phyloP scores from a whole-genome alignment of 2,113 vertebrate genomes.

The Noctilio leporinus region DNA sequence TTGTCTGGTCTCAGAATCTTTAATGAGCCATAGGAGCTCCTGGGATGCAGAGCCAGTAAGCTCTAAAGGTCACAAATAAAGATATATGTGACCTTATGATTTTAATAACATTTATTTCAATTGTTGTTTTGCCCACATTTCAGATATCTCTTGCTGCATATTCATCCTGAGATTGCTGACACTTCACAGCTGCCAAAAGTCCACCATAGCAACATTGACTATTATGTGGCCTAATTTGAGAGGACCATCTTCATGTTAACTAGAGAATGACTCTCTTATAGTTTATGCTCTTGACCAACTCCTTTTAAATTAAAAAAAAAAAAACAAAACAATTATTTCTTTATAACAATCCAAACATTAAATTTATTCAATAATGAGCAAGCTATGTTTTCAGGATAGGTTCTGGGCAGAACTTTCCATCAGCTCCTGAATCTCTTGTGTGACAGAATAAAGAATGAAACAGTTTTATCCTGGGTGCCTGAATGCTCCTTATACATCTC shows the following conservation, averaged over 20 bases:
- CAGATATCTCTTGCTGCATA: neutral
- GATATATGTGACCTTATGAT: neutral
- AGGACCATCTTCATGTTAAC: neutral
- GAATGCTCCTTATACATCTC: neutral
- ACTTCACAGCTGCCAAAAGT: neutral
- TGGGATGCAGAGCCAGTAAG: neutral
- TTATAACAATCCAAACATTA: neutral
- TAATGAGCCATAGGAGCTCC: neutral
- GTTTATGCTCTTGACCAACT: neutral
- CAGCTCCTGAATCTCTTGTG: neutral
- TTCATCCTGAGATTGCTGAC: neutral
- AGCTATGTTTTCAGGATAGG: neutral
- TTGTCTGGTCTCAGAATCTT: neutral
- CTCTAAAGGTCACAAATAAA: neutral
- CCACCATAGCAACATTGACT: neutral
- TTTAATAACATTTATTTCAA: neutral
- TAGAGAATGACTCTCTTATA: neutral
- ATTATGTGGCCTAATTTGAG: neutral
- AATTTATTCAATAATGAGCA: neutral
- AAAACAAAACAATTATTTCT: neutral
- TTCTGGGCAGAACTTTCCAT: neutral
- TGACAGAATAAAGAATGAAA: neutral
- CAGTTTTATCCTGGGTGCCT: neutral
- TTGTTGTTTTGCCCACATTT: neutral
- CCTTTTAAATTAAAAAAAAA: slow-evolving; percentile 16